Evolutionary conservation across 2,888 invertebrate genomes (phyloP), one percentile per base, ranked within the genome.

Genomic region (Aphidius colemani): DNA sequence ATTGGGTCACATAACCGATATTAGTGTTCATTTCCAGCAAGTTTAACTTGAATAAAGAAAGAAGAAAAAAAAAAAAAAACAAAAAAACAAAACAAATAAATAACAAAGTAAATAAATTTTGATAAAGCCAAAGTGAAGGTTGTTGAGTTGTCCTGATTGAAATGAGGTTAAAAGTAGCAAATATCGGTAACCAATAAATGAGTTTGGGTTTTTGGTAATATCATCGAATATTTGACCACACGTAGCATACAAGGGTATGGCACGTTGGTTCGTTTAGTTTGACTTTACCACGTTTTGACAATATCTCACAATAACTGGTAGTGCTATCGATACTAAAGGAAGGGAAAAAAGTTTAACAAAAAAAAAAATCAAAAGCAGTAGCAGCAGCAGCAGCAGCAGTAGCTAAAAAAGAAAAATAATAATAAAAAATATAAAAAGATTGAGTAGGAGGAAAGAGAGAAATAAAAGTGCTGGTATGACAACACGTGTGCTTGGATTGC

Each of bases 241-340:
- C 59, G 65, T 59, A 64, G 30, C n/a, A 46, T 30, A 30, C 46
- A 56, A 44, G 55, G 43, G 56, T 40, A 57, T 66, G 61, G 50
- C 49, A 10, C 53, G 30, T 53, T 48, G 51, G 41, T 45, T 62
- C 64, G 65, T 67, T 58, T 64, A 60, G 62, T 63, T 63, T 61
- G 18, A 58, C 62, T 10, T 44, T 40, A 50, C 18, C 65, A 67
- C 68, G 67, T 65, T 62, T 62, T 49, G 46, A 49, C 68, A 57
- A 68, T 70, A 68, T 70, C 67, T 70, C 68, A 67, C 64, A 67
- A 64, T 68, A 70, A 67, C 66, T 45, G 46, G 64, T 63, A 61
- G 63, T 59, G 13, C 13, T 18, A 64, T 56, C 51, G 44, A 49
- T 53, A 48, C 43, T 8, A 18, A 61, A 30, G 11, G 3, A 30